A percentile compares a stretch with the other conserved stretches of the same genome.
These are phyloP conservation scores for Ridgeia piscesae DNA, from an alignment of 1,140 invertebrate species.

Conservation along the genomic window DNA sequence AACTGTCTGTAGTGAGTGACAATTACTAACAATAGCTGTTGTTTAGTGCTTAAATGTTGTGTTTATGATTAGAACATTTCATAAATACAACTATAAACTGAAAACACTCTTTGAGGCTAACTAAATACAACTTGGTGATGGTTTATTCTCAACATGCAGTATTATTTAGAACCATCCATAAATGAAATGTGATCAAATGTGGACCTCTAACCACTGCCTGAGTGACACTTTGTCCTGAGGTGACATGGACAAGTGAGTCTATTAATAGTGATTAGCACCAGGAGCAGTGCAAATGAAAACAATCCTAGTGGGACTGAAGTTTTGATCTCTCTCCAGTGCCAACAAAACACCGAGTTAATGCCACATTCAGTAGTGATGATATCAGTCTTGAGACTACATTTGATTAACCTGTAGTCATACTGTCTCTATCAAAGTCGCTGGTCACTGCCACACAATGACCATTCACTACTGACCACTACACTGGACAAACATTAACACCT, in stretches of 20 bases:
- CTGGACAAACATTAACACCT: not conserved
- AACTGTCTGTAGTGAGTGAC: no score
- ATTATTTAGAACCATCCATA: no score
- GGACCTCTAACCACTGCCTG: no score
- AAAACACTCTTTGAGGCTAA: no score
- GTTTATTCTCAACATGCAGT: no score
- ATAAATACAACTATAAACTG: no score
- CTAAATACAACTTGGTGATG: no score
- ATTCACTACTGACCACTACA: not conserved
- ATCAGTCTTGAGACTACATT: not conserved
- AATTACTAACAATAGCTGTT: no score
- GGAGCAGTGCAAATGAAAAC: not conserved
- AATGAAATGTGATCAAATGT: no score
- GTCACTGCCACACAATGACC: not conserved
- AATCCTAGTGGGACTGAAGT: not conserved
- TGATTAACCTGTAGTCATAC: not conserved
- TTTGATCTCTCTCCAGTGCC: not conserved
- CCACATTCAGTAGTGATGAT: not conserved
- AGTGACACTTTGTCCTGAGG: no score
- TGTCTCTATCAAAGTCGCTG: not conserved
- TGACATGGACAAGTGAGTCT: not conserved
- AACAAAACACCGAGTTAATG: not conserved
- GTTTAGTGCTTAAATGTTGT: no score
- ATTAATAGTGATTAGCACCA: not conserved
- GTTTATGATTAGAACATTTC: no score